Evolutionary conservation across 2,113 vertebrate species (phyloP), one percentile per base, ranked within the genome.

Genomic region (Entomyzon cyanotis): DNA sequence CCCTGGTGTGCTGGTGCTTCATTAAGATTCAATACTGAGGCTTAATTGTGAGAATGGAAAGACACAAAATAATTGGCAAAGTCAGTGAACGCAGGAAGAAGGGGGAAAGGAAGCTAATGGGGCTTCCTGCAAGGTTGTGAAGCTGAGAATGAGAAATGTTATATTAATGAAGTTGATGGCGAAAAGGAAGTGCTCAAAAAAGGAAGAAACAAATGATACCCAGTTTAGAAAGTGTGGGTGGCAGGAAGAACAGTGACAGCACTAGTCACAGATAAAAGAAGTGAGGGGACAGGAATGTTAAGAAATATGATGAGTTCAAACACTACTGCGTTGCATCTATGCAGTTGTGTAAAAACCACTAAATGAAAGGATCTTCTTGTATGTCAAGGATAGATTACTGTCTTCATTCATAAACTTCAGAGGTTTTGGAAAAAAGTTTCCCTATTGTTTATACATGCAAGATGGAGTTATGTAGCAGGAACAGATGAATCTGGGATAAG

Each of bases 171-270:
- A 70, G 63, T 27, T 33, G 49, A 65, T 33, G 18, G 33, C 4
- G 7, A 83, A 90, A 87, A 91, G 58, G 63, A 94, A 85, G 27
- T 35, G 35, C 37, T 87, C 44, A 23, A 39, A 85, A 92, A 82
- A 63, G n/a, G 35, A 91, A 65, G 33, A 89, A 87, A 62, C 44
- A 91, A 95, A 77, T 50, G 23, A 42, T 59, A 85, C 55, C 11
- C 11, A 11, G 53, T 62, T 95, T 95, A 84, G 89, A 90, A 78
- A 67, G 39, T 25, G 93, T 84, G 83, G 89, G 81, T 93, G 79
- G 42, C 87, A 96, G 74, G 87, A 95, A 96, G 83, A 88, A 69
- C 24, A 59, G 63, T 88, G 83, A 68, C 33, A 76, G 33, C 16
- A 33, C 62, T 74, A 94, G 67, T 76, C 70, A 90, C 33, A 70